Base-by-base conservation (phyloP, 2,113 vertebrate species). In the Lagopus leucura region DNA sequence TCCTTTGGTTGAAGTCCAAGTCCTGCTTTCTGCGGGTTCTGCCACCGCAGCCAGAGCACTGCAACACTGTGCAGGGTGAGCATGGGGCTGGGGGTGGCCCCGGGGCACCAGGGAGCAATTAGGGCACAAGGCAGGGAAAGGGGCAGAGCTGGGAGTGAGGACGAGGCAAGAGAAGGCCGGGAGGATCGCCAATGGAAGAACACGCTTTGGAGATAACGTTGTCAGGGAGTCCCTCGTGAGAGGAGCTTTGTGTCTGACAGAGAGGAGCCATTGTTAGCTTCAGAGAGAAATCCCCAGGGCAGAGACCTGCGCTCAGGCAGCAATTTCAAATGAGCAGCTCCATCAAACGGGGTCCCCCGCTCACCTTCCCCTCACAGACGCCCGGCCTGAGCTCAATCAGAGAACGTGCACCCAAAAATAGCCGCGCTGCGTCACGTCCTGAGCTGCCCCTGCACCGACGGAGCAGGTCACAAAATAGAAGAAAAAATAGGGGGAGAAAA, bases 141-240 rank as follows among this genome's bases (percentile, higher is more conserved):
- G 67, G 86, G 71, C 34, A 83, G 88, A 90, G 50, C 30, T 45
- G 66, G 0, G 0, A 86, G 72, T 0, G 3, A 89, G 55, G 84
- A 90, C 36, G 86, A 80, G 8, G 54, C 58, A 75, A 82, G 78
- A 86, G 2, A 4, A 86, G 82, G 45, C 45, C 1, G 0, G 48
- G 76, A 93, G 65, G 66, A 88, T 90, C 80, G 79, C 88, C 91
- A 94, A 64, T 75, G 90, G 87, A 93, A 95, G 79, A 96, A 94
- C 74, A 72, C 2, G 2, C 64, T 81, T 91, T 30, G 64, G 36
- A 96, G 90, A 89, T 77, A 86, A 91, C 10, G 66, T 30, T 93
- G 28, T 67, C 48, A 82, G 90, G 63, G 85, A 88, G 43, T 82
- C 83, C 52, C 86, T 57, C 0, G 0, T 75, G 92, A 96, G 73